These are phyloP conservation scores for Erpobdella octoculata DNA, from an alignment of 2,888 invertebrate species.

Conservation along the genomic window DNA sequence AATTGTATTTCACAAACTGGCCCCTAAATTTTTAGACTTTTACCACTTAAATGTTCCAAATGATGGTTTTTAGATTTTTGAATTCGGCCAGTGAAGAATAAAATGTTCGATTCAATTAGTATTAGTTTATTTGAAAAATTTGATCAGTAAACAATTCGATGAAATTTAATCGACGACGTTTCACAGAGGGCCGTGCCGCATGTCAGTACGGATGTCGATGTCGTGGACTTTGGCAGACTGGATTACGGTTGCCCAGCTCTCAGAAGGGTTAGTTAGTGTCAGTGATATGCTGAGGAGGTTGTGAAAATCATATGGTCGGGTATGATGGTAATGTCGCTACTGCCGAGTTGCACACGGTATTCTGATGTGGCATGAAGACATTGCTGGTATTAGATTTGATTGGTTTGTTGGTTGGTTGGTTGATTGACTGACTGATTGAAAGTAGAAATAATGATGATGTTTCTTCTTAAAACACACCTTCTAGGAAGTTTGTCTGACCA, in stretches of 20 bases:
- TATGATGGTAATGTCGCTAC: not conserved
- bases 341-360: no score
- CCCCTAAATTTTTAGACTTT: no score
- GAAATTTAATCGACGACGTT: not conserved
- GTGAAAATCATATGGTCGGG: not conserved
- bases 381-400: no score
- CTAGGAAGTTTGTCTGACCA: slow-evolving; percentile 46
- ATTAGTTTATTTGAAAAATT: no score
- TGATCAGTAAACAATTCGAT: not conserved
- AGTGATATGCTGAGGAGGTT: not conserved
- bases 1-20: no score
- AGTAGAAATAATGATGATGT: not conserved
- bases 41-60: no score
- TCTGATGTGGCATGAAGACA: no score
- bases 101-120: no score
- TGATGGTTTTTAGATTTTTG: no score
- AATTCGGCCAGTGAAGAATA: no score
- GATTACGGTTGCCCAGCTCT: not conserved
- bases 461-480: not conserved
- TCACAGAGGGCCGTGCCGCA: slow-evolving; percentile 45
- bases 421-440: no score
- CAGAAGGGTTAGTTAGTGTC: not conserved
- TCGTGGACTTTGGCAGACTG: slow-evolving; percentile 46
- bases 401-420: no score
- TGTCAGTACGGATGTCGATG: slow-evolving; percentile 45